Conservation (phyloP, 2,888 invertebrate genomes). For the Axea sp. region DNA sequence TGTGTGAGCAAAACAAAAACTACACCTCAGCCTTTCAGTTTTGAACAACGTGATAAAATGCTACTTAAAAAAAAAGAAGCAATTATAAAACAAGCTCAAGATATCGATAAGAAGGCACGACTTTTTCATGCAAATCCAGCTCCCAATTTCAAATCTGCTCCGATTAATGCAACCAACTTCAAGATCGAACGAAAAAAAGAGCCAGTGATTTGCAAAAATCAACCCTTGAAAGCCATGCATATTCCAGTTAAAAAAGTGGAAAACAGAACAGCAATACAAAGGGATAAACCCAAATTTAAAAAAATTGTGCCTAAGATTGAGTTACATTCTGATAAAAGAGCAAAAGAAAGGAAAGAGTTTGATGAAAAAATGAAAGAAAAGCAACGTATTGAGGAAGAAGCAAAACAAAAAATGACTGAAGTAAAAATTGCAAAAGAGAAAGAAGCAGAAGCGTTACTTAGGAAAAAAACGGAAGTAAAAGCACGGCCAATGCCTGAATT, state of each 20-base stretch:
- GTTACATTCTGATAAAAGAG: conserved; percentile 84
- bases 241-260: neutral
- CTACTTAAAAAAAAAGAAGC: conserved; percentile 82
- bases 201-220: conserved; percentile 16
- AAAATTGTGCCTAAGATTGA: conserved; percentile 41
- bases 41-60: conserved; percentile 84
- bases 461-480: conserved; percentile 82
- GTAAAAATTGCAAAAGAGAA: conserved; percentile 78
- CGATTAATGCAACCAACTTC: conserved; percentile 72
- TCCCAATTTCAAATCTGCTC: conserved; percentile 81
- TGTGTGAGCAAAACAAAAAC: conserved; percentile 40
- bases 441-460: conserved; percentile 80
- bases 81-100: conserved; percentile 82
- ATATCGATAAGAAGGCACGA: conserved; percentile 82
- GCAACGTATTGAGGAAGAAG: conserved; percentile 81
- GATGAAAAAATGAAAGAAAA: conserved; percentile 80
- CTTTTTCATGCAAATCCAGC: conserved; percentile 87
- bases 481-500: conserved; percentile 83
- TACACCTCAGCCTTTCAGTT: conserved; percentile 79
- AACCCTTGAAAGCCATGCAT: conserved; percentile 40
- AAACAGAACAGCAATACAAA: neutral
- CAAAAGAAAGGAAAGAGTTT: conserved; percentile 83
- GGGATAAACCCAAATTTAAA: conserved; percentile 25
- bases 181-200: conserved; percentile 60
- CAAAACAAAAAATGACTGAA: conserved; percentile 78